Evolutionary conservation across 2,113 vertebrate species (phyloP).

Genomic region (Equus quagga): DNA sequence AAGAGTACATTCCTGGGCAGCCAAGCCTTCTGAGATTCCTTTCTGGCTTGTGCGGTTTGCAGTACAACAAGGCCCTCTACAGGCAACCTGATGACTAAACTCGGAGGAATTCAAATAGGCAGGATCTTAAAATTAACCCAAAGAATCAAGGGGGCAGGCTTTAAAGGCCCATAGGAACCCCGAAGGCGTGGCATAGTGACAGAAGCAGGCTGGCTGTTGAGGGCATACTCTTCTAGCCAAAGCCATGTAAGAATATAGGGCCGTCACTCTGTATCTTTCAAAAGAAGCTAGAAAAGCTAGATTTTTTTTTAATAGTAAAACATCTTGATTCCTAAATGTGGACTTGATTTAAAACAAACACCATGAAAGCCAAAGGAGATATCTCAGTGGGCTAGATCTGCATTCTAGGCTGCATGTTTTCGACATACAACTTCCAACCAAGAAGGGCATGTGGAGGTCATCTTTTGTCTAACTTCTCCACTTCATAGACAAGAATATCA

Average conservation of each 20-base stretch:
- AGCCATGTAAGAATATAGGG: background rate
- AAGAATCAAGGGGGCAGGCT: background rate
- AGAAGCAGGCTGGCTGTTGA: background rate
- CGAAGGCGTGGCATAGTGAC: background rate
- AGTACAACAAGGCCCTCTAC: conserved; percentile 62
- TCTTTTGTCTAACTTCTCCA: background rate
- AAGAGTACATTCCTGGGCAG: conserved; percentile 16
- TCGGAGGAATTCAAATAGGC: background rate
- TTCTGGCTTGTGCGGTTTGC: background rate
- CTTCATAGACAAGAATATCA: background rate
- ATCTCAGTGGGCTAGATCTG: background rate
- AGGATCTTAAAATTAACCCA: background rate
- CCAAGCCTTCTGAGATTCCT: background rate
- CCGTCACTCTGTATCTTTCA: background rate
- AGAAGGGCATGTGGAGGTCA: background rate
- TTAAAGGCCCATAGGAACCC: background rate
- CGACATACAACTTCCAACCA: background rate
- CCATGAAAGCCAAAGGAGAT: background rate
- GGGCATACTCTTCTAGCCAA: background rate
- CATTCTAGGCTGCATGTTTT: background rate
- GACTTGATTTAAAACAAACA: conserved; percentile 9
- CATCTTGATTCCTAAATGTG: background rate
- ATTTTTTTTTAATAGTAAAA: background rate
- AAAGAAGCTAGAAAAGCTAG: background rate
- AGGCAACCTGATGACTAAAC: background rate